Evolutionary conservation across 2,113 vertebrate species (phyloP), one percentile per base, ranked within the genome.

Genomic region (Labeo catla): DNA sequence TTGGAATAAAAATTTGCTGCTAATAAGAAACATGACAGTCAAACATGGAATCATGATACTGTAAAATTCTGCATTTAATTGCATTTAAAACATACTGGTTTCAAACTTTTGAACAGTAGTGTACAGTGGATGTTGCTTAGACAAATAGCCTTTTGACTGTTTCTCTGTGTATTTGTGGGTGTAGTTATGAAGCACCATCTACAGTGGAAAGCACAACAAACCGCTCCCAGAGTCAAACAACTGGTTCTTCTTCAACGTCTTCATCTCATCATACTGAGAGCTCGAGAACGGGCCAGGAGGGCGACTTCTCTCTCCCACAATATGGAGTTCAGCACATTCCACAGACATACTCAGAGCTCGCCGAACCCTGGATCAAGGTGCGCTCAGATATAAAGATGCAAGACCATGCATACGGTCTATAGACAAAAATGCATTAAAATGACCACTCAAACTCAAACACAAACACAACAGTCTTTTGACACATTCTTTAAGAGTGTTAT

Each of bases 321-420:
- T 97, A 96, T 50, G 96, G 96, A 47, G 92, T 95, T 61, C 96
- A 97, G 92, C 96, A 97, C 79, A 96, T 97, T 54, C 96, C 96
- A 70, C 91, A 95, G 85, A 90, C 93, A 4, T 97, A 96, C 81
- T 96, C 96, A 83, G 95, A 96, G 70, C 91, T 96, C 88, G 95
- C 97, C 85, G 96, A 97, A 91, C 97, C 97, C 8, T 97, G 97
- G 97, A 95, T 97, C 92, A 96, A 97, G 95, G 96, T 96, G 87
- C 79, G 74, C 6, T 49, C 6, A 34, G 4, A 73, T 66, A 19
- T 59, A 2, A 59, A 19, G 49, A 50, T 50, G 49, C 59, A 19
- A 19, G 65, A 68, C 16, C 28, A 4, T 70, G 66, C 6, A 39
- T 39, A 13, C 8, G 66, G 15, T 13, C 66, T 39, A 9, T 6